Evolutionary conservation across 1,140 invertebrate genomes (phyloP), one percentile per base, ranked within the genome.

Genomic region (Octopus sinensis): DNA sequence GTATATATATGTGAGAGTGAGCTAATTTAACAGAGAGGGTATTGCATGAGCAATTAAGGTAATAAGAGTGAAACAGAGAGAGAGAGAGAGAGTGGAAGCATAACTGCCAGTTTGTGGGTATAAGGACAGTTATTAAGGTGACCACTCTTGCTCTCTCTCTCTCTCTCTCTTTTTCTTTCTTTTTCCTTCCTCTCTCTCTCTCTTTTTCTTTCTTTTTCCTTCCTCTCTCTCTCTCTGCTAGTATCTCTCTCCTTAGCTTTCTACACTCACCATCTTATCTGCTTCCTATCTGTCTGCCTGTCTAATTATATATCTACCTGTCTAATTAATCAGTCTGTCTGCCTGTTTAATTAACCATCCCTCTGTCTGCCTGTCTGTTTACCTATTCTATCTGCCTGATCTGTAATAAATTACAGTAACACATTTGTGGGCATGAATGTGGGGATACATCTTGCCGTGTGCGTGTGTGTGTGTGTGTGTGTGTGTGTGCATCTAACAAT

Each of bases 271-370:
- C 71, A 6, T 68, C 68, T 62, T 7, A 23, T 6, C 52, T 51
- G 53, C 13, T n/a, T 54, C 5, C 17, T 13, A n/a, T 81, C 71
- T 51, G 68, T 75, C 52, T 81, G n/a, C 53, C 71, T 81, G 17
- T 62, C 9, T 54, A 30, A 5, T 73, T 81, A 6, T 54, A 52
- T 76, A 3, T 77, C 71, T 76, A 3, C 53, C 52, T 76, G 4
- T 54, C 52, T n/a, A 10, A 12, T 77, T 51, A 76, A n/a, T 81
- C 53, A 77, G 23, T 81, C 53, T 81, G 23, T 81, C 80, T 81
- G 10, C 17, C 12, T 81, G 6, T 56, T 53, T 81, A 43, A 43
- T 43, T 43, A 43, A 43, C 30, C 30, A 43, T 3, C 80, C 54
- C 30, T 77, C 80, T 54, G 68, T 54, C 80, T 77, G 17, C 30